Evolutionary conservation across 2,797 vertebrate species (phyloP).

Genomic region (Lithobates pipiens): DNA sequence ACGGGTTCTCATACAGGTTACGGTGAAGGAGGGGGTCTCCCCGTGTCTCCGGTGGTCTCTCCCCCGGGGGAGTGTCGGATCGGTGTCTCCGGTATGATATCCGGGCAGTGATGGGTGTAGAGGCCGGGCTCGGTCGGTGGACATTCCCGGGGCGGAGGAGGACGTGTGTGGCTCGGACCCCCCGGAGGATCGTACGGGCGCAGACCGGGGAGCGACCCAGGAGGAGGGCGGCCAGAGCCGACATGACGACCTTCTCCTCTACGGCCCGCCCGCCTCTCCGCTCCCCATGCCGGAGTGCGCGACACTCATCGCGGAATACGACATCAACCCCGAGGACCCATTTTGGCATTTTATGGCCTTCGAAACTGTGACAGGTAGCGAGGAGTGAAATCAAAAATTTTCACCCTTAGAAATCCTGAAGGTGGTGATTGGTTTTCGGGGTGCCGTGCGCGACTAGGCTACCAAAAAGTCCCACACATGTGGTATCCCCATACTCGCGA

Average conservation of each 20-base stretch:
- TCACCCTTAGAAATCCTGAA: no score
- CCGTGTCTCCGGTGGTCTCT: neutral
- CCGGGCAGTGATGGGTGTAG: neutral
- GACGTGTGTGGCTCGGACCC: slow-evolving; percentile 13
- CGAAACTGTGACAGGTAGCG: no score
- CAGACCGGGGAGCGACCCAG: neutral
- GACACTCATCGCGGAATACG: slow-evolving; percentile 24
- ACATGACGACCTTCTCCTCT: slow-evolving; percentile 13
- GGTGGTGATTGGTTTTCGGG: no score
- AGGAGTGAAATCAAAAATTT: no score
- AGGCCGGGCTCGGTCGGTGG: slow-evolving; percentile 40
- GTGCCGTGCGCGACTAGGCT: no score
- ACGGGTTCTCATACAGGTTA: slow-evolving; percentile 94
- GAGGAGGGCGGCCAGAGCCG: neutral
- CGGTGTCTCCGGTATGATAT: neutral
- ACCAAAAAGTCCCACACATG: no score
- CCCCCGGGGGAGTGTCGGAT: neutral
- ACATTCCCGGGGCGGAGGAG: neutral
- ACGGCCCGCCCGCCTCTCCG: slow-evolving; percentile 8
- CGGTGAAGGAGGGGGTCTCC: no score
- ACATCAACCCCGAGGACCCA: neutral
- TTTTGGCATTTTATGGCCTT: no score
- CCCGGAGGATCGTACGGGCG: slow-evolving; percentile 17
- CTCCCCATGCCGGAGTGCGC: slow-evolving; percentile 12
- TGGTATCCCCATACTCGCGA: no score